These are phyloP conservation scores for Leptopilina clavipes DNA, from an alignment of 1,140 invertebrate genomes.

Conservation along the genomic window DNA sequence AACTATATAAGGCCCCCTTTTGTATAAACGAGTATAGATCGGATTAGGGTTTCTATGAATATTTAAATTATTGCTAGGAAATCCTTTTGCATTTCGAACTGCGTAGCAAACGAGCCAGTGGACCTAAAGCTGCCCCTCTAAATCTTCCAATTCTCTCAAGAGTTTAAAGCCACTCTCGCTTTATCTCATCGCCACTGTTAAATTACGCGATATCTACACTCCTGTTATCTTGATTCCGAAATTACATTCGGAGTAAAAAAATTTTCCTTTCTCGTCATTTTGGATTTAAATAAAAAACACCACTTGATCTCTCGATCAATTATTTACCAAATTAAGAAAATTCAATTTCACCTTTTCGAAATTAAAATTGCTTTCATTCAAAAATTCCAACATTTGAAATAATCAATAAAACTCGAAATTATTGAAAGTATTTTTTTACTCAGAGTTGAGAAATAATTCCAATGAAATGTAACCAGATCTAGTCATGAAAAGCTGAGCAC, in stretches of 20 bases:
- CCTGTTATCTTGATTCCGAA: background rate
- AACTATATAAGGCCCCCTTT: constrained; percentile 50
- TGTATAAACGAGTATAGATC: constrained; percentile 38
- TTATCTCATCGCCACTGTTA: constrained; percentile 22
- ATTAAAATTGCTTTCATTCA: too few species aligned
- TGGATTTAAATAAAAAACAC: too few species aligned
- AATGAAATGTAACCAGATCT: background rate
- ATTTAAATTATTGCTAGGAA: constrained; percentile 29
- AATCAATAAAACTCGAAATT: too few species aligned
- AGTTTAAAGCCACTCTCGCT: constrained; percentile 22
- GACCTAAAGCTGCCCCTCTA: background rate
- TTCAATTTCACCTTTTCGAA: too few species aligned
- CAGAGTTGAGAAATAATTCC: background rate
- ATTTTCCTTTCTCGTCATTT: too few species aligned
- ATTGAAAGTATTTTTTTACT: background rate
- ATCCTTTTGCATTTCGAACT: constrained; percentile 16
- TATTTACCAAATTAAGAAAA: too few species aligned
- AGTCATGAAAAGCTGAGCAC: background rate
- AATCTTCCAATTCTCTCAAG: constrained; percentile 3
- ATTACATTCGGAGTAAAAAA: background rate
- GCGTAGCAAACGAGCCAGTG: background rate
- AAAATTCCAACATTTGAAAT: too few species aligned
- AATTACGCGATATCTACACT: background rate
- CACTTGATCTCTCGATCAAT: too few species aligned
- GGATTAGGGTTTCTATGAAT: constrained; percentile 28